Conservation (phyloP, 1,140 invertebrate genomes). For the Rhynchophorus ferrugineus region DNA sequence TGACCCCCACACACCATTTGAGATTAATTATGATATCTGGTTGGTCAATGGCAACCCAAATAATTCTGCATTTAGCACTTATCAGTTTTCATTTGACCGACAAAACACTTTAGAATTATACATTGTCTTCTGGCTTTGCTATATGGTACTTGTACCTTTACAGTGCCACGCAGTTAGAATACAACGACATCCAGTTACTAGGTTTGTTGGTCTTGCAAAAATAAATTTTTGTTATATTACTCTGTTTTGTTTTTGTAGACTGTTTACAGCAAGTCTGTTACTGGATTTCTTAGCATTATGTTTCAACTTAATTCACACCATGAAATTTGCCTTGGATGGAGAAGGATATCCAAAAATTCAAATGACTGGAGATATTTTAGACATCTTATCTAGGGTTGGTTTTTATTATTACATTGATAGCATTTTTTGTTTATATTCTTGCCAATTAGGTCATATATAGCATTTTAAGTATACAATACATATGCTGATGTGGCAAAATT, state of each 20-base stretch:
- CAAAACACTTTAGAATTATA: conserved; percentile 92
- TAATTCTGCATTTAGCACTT: conserved; percentile 72
- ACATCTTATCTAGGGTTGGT: conserved; percentile 72
- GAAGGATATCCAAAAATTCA: conserved; percentile 71
- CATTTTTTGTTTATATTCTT: too few relatives aligned
- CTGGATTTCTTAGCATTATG: conserved; percentile 79
- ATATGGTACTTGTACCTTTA: conserved; percentile 77
- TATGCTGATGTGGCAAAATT: too few relatives aligned
- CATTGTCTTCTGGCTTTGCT: conserved; percentile 80
- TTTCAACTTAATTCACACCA: conserved; percentile 80
- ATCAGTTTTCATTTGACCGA: conserved; percentile 94
- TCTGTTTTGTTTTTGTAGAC: conserved; percentile 16
- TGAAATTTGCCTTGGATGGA: conserved; percentile 86
- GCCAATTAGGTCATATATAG: too few relatives aligned
- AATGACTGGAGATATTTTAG: conserved; percentile 83
- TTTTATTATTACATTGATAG: conserved; percentile 8
- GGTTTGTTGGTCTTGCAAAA: conserved; percentile 30
- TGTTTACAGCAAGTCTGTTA: conserved; percentile 80
- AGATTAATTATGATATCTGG: conserved; percentile 87
- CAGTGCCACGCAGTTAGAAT: conserved; percentile 80
- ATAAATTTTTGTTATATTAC: not conserved
- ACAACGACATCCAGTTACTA: conserved; percentile 86
- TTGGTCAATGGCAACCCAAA: conserved; percentile 94
- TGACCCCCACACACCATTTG: conserved; percentile 39
- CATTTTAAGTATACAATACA: too few relatives aligned